phyloP scores from a whole-genome alignment of 2,888 invertebrate genomes.

The Steromphala cineraria region DNA sequence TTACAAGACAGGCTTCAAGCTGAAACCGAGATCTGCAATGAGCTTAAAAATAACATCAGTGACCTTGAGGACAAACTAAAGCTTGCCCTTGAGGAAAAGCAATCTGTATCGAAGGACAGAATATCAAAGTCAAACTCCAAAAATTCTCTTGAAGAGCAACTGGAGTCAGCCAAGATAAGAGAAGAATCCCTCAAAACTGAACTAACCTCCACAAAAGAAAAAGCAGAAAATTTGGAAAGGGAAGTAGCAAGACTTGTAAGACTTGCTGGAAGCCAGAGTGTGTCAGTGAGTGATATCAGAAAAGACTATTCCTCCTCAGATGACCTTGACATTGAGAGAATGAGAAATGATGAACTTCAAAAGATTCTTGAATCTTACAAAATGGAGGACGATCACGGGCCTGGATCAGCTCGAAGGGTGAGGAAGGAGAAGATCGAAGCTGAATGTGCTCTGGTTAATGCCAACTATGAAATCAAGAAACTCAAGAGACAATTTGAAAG shows the following conservation, averaged over 20 bases:
- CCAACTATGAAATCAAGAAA: conserved; percentile 42
- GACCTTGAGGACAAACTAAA: conserved; percentile 11
- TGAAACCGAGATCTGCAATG: neutral
- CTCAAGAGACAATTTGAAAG: conserved; percentile 37
- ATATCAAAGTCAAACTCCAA: neutral
- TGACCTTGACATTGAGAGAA: conserved; percentile 32
- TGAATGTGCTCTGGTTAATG: conserved; percentile 49
- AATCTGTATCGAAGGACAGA: conserved; percentile 27
- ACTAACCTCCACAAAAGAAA: neutral
- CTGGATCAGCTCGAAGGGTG: conserved; percentile 37
- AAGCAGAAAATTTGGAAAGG: neutral
- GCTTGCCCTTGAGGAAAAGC: conserved; percentile 25
- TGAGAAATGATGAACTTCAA: conserved; percentile 40
- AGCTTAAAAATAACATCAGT: conserved; percentile 29
- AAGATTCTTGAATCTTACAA: conserved; percentile 36
- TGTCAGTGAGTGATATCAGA: neutral
- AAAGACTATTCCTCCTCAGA: neutral
- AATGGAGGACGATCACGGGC: conserved; percentile 35
- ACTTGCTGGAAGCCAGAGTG: neutral
- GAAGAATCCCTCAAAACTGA: neutral
- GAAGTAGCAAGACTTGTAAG: neutral
- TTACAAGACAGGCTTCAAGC: neutral
- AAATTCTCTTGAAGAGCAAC: neutral
- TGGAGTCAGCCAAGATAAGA: neutral
- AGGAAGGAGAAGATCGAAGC: conserved; percentile 47